These are phyloP conservation scores for Hydrochoerus hydrochaeris DNA, from an alignment of 2,113 vertebrate genomes.

Conservation along the genomic window DNA sequence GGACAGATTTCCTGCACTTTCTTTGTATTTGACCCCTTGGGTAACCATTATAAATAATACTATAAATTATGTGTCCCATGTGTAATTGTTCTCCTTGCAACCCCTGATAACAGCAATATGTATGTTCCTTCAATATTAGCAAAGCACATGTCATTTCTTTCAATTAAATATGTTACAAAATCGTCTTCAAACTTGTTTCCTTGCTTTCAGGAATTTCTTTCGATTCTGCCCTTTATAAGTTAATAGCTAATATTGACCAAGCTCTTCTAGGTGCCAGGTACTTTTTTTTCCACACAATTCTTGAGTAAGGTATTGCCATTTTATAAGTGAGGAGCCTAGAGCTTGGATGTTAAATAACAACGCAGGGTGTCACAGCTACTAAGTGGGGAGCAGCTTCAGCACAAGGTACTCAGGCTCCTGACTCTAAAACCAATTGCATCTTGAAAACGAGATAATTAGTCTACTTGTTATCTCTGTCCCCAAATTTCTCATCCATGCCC, in stretches of 20 bases:
- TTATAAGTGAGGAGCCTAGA: neutral
- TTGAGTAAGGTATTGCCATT: neutral
- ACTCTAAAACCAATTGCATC: constrained; percentile 13
- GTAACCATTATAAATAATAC: too few relatives aligned
- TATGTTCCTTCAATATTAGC: neutral
- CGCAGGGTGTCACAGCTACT: neutral
- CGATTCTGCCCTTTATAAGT: neutral
- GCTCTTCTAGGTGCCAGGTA: neutral
- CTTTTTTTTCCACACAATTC: neutral
- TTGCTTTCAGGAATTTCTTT: constrained; percentile 3
- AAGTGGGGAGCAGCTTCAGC: neutral
- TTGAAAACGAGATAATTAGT: constrained; percentile 46
- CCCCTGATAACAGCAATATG: too few relatives aligned
- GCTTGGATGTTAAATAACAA: neutral
- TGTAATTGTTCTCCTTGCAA: too few relatives aligned
- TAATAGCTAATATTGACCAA: constrained; percentile 8
- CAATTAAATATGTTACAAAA: neutral
- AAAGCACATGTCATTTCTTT: neutral
- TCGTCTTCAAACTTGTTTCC: neutral
- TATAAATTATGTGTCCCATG: too few relatives aligned
- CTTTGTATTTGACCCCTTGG: too few relatives aligned
- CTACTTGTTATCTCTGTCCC: neutral
- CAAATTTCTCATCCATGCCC: neutral
- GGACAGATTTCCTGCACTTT: too few relatives aligned
- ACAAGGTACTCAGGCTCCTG: neutral